A percentile compares a stretch with the other conserved stretches of the same genome.
Conservation (phyloP, 1,140 invertebrate genomes). For the Sipha flava region DNA sequence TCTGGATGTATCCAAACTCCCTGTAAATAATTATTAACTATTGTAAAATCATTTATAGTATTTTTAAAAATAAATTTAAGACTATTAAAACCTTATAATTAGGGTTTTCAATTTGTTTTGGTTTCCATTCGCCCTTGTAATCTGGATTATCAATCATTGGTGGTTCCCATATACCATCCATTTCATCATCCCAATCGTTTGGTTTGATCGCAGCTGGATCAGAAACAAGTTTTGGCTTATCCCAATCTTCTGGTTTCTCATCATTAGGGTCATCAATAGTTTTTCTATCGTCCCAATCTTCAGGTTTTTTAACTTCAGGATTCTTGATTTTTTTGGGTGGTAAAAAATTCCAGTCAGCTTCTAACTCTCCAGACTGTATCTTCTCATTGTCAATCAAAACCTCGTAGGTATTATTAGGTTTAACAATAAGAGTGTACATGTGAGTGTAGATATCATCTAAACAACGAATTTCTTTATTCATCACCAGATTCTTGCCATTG, state of each 20-base stretch:
- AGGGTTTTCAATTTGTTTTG: constrained; percentile 93
- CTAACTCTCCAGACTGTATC: constrained; percentile 87
- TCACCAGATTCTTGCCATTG: constrained; percentile 94
- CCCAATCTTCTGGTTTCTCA: constrained; percentile 79
- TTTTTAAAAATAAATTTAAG: neutral
- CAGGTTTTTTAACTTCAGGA: constrained; percentile 85
- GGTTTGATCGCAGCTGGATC: constrained; percentile 97
- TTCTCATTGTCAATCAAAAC: constrained; percentile 96
- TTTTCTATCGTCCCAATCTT: constrained; percentile 90
- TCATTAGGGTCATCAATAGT: constrained; percentile 95
- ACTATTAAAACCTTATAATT: constrained; percentile 75
- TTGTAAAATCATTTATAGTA: neutral
- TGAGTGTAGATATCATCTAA: constrained; percentile 98
- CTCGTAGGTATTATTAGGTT: constrained; percentile 93
- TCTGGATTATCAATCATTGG: constrained; percentile 96
- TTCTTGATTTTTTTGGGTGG: constrained; percentile 95
- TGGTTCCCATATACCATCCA: constrained; percentile 97
- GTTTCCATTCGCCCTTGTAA: constrained; percentile 85
- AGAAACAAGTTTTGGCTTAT: constrained; percentile 95
- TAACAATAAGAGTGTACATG: constrained; percentile 91
- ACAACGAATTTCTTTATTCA: constrained; percentile 90
- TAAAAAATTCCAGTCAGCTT: constrained; percentile 95
- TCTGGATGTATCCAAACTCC: constrained; percentile 96
- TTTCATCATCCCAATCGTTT: constrained; percentile 99
- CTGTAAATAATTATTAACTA: constrained; percentile 47